Evolutionary conservation across 92 coral and sea anemone genomes (phyloP).

Genomic region (Heliopora coerulea): DNA sequence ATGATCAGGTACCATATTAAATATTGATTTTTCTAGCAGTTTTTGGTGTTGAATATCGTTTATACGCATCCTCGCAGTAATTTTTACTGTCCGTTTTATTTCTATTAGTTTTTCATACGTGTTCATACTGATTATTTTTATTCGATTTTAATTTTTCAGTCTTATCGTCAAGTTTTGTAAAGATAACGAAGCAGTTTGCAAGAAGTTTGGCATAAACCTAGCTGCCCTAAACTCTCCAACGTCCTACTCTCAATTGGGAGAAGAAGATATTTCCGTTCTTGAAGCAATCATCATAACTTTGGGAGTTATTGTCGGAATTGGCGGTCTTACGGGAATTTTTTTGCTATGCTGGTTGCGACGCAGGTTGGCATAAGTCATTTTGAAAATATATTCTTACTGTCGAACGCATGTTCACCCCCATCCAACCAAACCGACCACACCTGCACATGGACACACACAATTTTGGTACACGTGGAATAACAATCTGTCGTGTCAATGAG

Average conservation of each 20-base stretch:
- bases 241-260: conserved; percentile 11
- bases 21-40: background rate
- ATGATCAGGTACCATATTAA: conserved; percentile 1
- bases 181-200: conserved; percentile 23
- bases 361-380: conserved; percentile 4
- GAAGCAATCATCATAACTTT: conserved; percentile 20
- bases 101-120: too few species aligned
- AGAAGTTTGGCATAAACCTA: conserved; percentile 15
- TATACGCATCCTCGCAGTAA: too few species aligned
- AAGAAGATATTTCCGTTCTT: conserved; percentile 17
- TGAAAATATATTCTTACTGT: too few species aligned
- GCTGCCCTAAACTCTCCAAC: background rate
- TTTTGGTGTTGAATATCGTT: too few species aligned
- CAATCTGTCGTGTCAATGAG: too few species aligned
- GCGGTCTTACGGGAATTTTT: conserved; percentile 18
- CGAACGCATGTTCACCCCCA: too few species aligned
- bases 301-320: conserved; percentile 21
- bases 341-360: conserved; percentile 34
- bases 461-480: too few species aligned
- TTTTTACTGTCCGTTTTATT: too few species aligned
- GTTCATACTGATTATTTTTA: too few species aligned
- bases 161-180: conserved; percentile 12
- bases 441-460: too few species aligned
- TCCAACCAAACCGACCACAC: too few species aligned
- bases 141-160: background rate